A percentile compares a stretch with the other conserved stretches of the same genome.
Conservation (phyloP, 2,113 vertebrate species). For the Cryptomyrus ogoouensis region DNA sequence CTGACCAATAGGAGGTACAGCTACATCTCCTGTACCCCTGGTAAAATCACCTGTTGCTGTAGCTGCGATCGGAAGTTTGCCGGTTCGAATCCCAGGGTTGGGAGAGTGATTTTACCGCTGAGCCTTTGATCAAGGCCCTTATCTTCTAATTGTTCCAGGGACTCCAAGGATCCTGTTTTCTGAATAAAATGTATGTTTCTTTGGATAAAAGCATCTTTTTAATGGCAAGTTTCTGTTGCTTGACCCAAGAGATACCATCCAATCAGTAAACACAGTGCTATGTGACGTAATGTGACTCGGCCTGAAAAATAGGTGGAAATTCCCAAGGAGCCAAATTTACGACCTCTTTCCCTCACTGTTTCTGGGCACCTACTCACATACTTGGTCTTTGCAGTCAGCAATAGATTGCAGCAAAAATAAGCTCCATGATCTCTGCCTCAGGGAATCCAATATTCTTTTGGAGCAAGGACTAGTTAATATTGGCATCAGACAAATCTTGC, state of each 20-base stretch:
- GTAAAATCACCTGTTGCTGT: neutral
- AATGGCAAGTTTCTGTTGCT: neutral
- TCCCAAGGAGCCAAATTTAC: neutral
- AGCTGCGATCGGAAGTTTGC: neutral
- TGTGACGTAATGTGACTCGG: neutral
- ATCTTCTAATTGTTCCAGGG: neutral
- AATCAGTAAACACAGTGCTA: neutral
- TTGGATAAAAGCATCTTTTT: neutral
- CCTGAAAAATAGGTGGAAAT: slow-evolving; percentile 3
- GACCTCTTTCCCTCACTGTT: neutral
- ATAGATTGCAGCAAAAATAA: neutral
- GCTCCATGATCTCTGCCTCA: neutral
- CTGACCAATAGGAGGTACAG: neutral
- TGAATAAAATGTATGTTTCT: neutral
- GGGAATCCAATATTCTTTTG: neutral
- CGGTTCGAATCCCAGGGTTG: neutral
- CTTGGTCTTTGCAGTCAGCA: neutral
- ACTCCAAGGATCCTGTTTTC: neutral
- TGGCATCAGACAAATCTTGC: neutral
- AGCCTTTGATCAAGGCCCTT: neutral
- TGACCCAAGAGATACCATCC: neutral
- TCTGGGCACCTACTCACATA: neutral
- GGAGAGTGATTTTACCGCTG: neutral
- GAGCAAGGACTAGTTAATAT: neutral
- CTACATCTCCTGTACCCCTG: neutral